Evolutionary conservation across 2,888 invertebrate species (phyloP).

Genomic region (Clitarchus hookeri): DNA sequence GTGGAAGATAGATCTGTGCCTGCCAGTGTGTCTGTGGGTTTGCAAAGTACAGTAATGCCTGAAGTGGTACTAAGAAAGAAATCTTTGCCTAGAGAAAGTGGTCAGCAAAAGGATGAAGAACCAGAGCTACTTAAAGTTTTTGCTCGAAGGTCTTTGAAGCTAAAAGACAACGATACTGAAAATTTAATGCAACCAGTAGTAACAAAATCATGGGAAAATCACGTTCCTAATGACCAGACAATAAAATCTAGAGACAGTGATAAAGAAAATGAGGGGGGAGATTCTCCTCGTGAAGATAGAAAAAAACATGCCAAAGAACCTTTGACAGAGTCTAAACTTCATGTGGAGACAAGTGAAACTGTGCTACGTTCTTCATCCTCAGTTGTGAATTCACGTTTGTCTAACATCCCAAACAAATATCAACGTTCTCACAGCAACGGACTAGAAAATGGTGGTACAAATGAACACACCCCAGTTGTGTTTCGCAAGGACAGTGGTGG

Average conservation of each 20-base stretch:
- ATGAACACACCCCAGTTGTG: background rate
- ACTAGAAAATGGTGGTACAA: conserved; percentile 28
- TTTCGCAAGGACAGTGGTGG: conserved; percentile 39
- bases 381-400: conserved; percentile 15
- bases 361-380: conserved; percentile 25
- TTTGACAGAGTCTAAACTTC: conserved; percentile 36
- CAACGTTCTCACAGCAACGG: conserved; percentile 24
- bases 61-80: conserved; percentile 63
- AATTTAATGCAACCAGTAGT: conserved; percentile 61
- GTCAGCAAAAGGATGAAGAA: conserved; percentile 66
- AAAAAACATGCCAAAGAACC: conserved; percentile 37
- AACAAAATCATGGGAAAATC: conserved; percentile 52
- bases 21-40: background rate
- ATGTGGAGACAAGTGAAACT: conserved; percentile 29
- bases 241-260: conserved; percentile 71
- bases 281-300: conserved; percentile 60
- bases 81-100: conserved; percentile 56
- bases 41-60: conserved; percentile 19
- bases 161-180: conserved; percentile 72
- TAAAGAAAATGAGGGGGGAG: conserved; percentile 67
- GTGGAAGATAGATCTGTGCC: background rate
- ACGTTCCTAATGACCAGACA: conserved; percentile 59
- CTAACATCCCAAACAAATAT: conserved; percentile 27
- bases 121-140: conserved; percentile 83
- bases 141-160: conserved; percentile 76